A percentile compares a stretch with the other conserved stretches of the same genome.
Evolutionary conservation across 2,113 vertebrate genomes (phyloP).

Genomic region (Cacatua alba): DNA sequence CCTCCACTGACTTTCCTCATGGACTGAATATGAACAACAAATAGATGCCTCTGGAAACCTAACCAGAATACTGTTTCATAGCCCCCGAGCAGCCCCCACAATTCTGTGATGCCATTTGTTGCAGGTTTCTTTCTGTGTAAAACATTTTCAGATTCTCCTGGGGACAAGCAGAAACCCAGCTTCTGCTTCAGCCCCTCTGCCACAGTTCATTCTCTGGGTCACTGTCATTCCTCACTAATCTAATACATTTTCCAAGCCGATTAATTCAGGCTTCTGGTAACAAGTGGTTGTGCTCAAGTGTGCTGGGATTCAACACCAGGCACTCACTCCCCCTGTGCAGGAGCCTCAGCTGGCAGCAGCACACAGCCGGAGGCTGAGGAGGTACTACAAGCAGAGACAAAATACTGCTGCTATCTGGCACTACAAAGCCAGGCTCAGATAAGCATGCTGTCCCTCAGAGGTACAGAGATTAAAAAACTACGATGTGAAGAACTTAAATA

Average conservation of each 20-base stretch:
- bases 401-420: neutral
- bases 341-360: neutral
- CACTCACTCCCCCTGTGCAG: fast-evolving
- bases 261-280: neutral
- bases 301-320: neutral
- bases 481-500: neutral
- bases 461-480: neutral
- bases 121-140: neutral
- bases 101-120: neutral
- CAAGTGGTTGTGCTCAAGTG: neutral
- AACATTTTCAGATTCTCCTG: constrained; percentile 4
- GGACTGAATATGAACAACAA: neutral
- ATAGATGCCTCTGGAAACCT: neutral
- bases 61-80: neutral
- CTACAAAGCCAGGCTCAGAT: neutral
- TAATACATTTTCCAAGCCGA: neutral
- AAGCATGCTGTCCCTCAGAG: neutral
- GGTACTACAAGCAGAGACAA: neutral
- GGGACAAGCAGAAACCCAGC: neutral
- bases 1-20: neutral
- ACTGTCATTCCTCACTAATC: neutral
- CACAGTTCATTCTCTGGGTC: neutral
- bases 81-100: neutral
- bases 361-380: neutral
- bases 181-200: neutral